These are phyloP conservation scores for Pterobdella sp. DNA, from an alignment of 2,888 invertebrate genomes.

Conservation along the genomic window DNA sequence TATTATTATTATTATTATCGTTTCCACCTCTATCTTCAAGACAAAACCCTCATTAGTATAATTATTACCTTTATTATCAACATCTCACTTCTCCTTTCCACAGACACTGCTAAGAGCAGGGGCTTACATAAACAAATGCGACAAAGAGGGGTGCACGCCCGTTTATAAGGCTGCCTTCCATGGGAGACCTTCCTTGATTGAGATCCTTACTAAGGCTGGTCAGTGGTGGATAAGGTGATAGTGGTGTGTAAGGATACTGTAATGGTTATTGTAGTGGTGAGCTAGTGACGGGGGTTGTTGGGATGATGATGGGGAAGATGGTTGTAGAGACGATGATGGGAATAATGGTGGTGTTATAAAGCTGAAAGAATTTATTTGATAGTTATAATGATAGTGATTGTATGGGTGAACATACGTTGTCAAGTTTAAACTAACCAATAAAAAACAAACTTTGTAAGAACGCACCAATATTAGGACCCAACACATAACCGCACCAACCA, in stretches of 20 bases:
- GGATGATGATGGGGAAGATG: neutral
- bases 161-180: conserved; percentile 49
- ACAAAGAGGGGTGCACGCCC: conserved; percentile 49
- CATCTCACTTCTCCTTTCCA: too few species aligned
- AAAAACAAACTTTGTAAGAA: neutral
- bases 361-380: neutral
- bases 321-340: neutral
- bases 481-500: neutral
- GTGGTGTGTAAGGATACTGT: neutral
- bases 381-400: neutral
- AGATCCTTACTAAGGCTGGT: conserved; percentile 37
- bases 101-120: conserved; percentile 45
- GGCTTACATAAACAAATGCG: conserved; percentile 49
- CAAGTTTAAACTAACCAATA: neutral
- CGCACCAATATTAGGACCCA: too few species aligned
- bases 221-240: neutral
- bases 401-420: neutral
- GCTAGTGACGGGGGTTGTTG: neutral
- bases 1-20: too few species aligned
- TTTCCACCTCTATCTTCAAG: too few species aligned
- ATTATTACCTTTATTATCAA: too few species aligned
- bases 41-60: too few species aligned
- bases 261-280: too few species aligned
- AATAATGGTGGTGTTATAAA: neutral
- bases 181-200: conserved; percentile 37